Base-by-base conservation (phyloP, 2,888 invertebrate species). In the Aleiodes alternator region DNA sequence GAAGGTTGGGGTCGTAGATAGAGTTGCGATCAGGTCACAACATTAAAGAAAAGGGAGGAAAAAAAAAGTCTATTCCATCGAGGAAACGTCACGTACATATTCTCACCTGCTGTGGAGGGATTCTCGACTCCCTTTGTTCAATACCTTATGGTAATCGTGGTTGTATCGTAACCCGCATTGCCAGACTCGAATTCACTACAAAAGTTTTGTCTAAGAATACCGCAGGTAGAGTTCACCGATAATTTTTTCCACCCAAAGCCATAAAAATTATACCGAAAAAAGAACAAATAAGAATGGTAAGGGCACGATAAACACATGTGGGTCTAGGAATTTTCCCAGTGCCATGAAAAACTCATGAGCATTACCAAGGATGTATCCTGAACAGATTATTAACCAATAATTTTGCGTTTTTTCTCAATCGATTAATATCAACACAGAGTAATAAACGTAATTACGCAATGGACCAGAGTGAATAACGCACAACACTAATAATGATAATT, bases 31-130 rank as follows among this genome's bases (percentile, higher is more conserved):
- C 7, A 59, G 29, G 7, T 7, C 5, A 59, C 23, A 11, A 43
- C 43, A 43, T 43, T 43, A 11, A 8, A 43, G 43, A 43, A 43
- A 9, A 43, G 29, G 7, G 29, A 14, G 31, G 12, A n/a, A 56
- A 5, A 71, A 71, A 71, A 12, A 48, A 53, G 50, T 51, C 50
- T 23, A 69, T 69, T 53, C 16, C 34, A 34, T 55, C 53, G 56
- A 69, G 23, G n/a, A 69, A 69, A 69, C 38, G 53, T 53, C 29
- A 14, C 16, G 23, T 56, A 55, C 69, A 59, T 16, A 31, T 69
- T 64, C 64, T 64, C 64, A 64, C 64, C 64, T 64, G 64, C 43
- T 64, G 64, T 48, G 64, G 64, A 48, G 64, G 64, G 64, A 14
- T 48, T 64, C 64, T 64, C 11, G 48, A 48, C 1, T 38, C 55